Evolutionary conservation across 2,797 vertebrate species (phyloP).

Genomic region (Sebastes goodei): DNA sequence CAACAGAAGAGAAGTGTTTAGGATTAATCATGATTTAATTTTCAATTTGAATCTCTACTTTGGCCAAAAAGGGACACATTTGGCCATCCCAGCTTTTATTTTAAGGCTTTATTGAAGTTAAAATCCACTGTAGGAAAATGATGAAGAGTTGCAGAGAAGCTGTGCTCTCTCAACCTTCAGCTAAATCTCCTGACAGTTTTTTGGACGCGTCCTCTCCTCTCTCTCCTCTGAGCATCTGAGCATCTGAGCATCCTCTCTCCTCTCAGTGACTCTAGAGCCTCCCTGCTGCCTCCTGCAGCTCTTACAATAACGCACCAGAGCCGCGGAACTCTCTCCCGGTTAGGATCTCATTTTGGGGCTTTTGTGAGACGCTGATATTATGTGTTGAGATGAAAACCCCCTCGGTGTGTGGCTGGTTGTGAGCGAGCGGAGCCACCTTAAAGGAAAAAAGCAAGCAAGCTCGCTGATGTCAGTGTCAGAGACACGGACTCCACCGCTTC

Average conservation of each 20-base stretch:
- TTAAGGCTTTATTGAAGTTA: neutral
- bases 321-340: slow-evolving; percentile 25
- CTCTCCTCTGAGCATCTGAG: neutral
- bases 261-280: neutral
- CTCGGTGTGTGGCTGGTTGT: slow-evolving; percentile 1
- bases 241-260: neutral
- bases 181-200: slow-evolving; percentile 14
- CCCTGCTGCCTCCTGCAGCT: slow-evolving; percentile 13
- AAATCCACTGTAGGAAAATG: neutral
- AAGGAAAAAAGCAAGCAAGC: slow-evolving; percentile 21
- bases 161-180: slow-evolving; percentile 1
- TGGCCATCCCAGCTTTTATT: neutral
- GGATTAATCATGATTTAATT: neutral
- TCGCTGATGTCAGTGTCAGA: slow-evolving; percentile 68
- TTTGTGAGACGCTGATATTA: neutral
- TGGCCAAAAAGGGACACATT: neutral
- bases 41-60: neutral
- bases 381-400: neutral
- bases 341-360: neutral
- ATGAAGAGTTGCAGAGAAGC: slow-evolving; percentile 1
- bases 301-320: neutral
- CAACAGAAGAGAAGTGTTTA: neutral
- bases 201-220: neutral
- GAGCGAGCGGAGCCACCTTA: slow-evolving; percentile 62
- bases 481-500: slow-evolving; percentile 48